Base-by-base conservation (phyloP, 2,113 vertebrate species). In the Sander vitreus region DNA sequence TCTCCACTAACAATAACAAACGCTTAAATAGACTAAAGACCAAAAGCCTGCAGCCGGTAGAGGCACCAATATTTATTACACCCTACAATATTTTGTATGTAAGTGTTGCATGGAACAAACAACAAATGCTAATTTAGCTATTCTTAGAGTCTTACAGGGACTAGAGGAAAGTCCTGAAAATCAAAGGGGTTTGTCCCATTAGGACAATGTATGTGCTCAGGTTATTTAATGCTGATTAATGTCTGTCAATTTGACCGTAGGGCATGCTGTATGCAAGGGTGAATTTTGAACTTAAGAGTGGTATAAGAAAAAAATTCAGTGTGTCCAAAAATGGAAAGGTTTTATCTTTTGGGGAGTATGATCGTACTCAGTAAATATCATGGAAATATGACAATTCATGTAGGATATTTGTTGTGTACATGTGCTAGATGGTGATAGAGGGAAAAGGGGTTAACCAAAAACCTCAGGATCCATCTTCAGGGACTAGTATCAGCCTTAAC, bases 61-160 rank as follows among this genome's bases (percentile, higher is more conserved):
- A 62, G 16, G 30, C 15, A 27, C 48, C 3, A 27, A 25, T 45
- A 23, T 54, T 63, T 30, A 63, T 45, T 55, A 8, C 33, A 21
- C 48, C 9, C 6, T 39, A 14, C 36, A 58, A 36, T 23, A 23
- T 36, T 33, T 18, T 9, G 27, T 3, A 48, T 50, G 43, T 77
- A 10, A 14, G 43, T 58, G 64, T 51, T 8, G 30, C 11, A 50
- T 50, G 13, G 11, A 70, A 76, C 6, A 60, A 62, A 63, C 13
- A 76, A 72, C 43, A 60, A 33, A 80, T 23, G 68, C 36, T 68
- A 72, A 58, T 55, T 14, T 10, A 59, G 9, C 62, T 68, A 50
- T 68, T 80, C 5, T 62, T 43, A 33, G 33, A 0, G 3, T 13
- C 45, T 1, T 51, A 14, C 51, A 5, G 54, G 4, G 54, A 13